Evolutionary conservation across 64 coral and sea anemone genomes (phyloP), one percentile per base, ranked within the genome.

Genomic region (Acropora tenuis): DNA sequence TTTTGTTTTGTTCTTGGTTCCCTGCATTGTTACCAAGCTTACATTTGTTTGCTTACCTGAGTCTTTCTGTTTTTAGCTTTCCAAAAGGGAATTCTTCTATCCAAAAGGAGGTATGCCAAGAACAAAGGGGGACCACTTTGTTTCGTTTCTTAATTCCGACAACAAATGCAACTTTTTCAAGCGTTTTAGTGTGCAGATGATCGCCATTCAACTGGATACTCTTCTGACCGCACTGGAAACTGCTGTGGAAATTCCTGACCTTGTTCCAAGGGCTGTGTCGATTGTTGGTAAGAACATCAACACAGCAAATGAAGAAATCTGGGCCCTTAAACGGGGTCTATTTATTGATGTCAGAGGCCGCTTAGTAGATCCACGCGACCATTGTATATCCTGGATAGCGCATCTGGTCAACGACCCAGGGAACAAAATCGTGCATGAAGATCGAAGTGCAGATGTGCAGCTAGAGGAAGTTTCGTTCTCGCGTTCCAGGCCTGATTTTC

Each of bases 281-380:
- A 66, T 83, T 83, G 80, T 83, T 53, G 80, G 80, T 40, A 63
- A 66, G 44, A 83, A 83, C 80, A 66, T 83, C 44, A 43, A 83
- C 42, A 41, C 80, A 83, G 53, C 53, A 63, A 76, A 41, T 76
- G 41, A 76, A 76, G 73, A 45, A 76, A 83, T 83, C 55, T 83
- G 80, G 80, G 80, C 41, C 8, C 55, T 83, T 43, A 83, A 83
- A 43, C 20, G 80, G 5, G 50, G 66, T 66, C 20, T 66, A 6
- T 83, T 83, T 66, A 58, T 83, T 50, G 80, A 83, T 83, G 80
- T 18, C 30, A 66, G 15, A 63, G 80, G 80, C 41, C 55, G 45
- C 50, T 46, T 65, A 58, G 63, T 66, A 43, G 80, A 83, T 63
- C 57, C 53, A 66, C 40, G 43, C 41, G 20, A 83, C 53, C 79